A percentile compares a stretch with the other conserved stretches of the same genome.
phyloP scores from a whole-genome alignment of 2,113 vertebrate genomes.

The Myodes glareolus region DNA sequence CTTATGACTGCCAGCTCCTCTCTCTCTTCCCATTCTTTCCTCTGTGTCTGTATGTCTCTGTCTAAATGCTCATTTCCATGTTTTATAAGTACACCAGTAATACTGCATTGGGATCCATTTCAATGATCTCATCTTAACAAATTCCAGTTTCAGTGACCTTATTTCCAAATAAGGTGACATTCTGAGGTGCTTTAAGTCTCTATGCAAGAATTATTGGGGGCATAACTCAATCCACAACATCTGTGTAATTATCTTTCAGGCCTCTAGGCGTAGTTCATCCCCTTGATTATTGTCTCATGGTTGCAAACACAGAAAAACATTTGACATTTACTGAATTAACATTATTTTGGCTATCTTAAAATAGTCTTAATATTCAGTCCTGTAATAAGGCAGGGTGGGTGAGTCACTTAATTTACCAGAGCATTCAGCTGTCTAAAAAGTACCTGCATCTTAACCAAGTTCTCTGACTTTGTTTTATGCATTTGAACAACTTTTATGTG shows the following conservation, averaged over 20 bases:
- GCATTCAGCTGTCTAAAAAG: not conserved
- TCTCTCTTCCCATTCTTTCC: not conserved
- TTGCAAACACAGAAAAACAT: not conserved
- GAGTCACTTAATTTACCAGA: not conserved
- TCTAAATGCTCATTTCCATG: not conserved
- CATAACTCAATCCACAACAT: conserved; percentile 4
- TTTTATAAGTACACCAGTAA: conserved; percentile 3
- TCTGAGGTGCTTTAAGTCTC: not conserved
- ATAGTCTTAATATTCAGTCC: not conserved
- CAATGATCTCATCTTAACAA: conserved; percentile 46
- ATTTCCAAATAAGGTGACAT: conserved; percentile 58
- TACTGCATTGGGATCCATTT: not conserved
- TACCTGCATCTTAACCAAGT: not conserved
- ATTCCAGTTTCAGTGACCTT: not conserved
- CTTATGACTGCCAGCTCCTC: not conserved
- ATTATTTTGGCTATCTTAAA: conserved; percentile 42
- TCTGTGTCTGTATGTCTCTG: not conserved
- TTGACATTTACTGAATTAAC: conserved; percentile 36
- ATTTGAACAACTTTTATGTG: not conserved
- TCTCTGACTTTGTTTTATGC: not conserved
- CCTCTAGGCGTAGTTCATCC: not conserved
- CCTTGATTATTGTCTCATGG: conserved; percentile 31
- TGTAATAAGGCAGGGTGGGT: not conserved
- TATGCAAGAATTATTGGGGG: not conserved
- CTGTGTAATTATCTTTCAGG: conserved; percentile 15